Evolutionary conservation across 2,888 invertebrate species (phyloP), one percentile per base, ranked within the genome.

Genomic region (Drosophila birchii): DNA sequence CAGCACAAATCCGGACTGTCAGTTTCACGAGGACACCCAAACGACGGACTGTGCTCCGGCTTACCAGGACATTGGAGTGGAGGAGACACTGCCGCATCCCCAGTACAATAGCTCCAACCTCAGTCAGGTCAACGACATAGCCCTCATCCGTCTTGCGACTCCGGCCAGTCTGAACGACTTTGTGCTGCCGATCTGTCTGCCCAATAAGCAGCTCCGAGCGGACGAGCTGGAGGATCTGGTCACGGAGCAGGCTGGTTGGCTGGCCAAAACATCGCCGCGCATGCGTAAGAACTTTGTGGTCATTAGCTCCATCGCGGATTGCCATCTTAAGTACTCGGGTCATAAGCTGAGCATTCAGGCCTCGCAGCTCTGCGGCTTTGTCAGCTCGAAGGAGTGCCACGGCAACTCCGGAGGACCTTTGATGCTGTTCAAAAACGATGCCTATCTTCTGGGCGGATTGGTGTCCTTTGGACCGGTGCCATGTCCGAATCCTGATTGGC

Each of bases 381-480:
- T 73, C 34, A 78, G 39, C 36, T n/a, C 66, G 14, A 41, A 60
- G 11, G 80, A 80, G 32, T 88, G 86, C 4, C 78, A 63, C 12
- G 86, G 85, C 5, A 86, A 87, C n/a, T 29, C 75, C 0, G 86
- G 86, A 0, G 86, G 86, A 18, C 89, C 86, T 0, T 68, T 86
- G 5, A 86, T 86, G 86, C 26, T 84, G 12, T 72, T 62, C 16
- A 76, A 68, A 38, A 70, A 84, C 69, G 60, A 71, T 23, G 60
- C n/a, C 2, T 86, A 86, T 64, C 43, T 81, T 0, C 64, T 86
- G 4, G 85, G 71, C 6, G 86, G 86, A 0, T 14, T 86, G 0
- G 26, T 80, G 7, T 88, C 86, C 0, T 86, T 88, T 32, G 89
- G 89, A 0, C 89, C 86, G 0, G 75, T 77, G 1, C 61, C 59